Conservation (phyloP, 2,797 vertebrate genomes). For the Adrianichthys oophorus region DNA sequence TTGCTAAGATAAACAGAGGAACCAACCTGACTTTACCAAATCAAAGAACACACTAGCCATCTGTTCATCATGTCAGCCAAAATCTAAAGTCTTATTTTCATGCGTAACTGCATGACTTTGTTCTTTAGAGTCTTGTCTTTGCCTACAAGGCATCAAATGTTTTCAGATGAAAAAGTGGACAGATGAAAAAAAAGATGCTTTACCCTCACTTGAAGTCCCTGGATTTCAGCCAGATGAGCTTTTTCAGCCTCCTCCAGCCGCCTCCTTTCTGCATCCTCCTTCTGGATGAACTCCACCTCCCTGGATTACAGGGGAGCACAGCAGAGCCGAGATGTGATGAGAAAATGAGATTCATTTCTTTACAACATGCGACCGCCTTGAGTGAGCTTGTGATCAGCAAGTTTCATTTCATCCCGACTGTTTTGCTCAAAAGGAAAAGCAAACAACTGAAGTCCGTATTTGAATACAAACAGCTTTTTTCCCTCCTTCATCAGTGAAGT, state of each 20-base stretch:
- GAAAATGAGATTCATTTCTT: conserved; percentile 8
- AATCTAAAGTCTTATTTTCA: no score
- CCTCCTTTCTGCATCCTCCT: conserved; percentile 91
- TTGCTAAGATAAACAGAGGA: no score
- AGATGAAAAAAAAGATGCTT: conserved; percentile 46
- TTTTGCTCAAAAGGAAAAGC: conserved; percentile 8
- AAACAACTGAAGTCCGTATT: not conserved
- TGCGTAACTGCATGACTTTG: no score
- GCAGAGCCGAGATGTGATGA: conserved; percentile 21
- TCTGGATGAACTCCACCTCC: conserved; percentile 95
- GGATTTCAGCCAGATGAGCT: conserved; percentile 90
- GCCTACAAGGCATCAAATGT: no score
- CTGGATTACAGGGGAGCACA: conserved; percentile 68
- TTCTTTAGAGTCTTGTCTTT: no score
- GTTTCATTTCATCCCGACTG: conserved; percentile 23
- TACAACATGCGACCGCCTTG: not conserved
- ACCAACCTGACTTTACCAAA: no score
- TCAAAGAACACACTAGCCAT: no score
- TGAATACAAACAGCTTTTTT: conserved; percentile 6
- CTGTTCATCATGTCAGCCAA: no score
- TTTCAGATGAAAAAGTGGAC: conserved; percentile 3
- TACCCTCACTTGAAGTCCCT: conserved; percentile 92
- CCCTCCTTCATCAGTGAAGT: conserved; percentile 4
- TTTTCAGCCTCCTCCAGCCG: conserved; percentile 95
- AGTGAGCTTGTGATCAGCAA: not conserved